Percentiles rank a stretch among this genome's conserved stretches.
Evolutionary conservation across 2,888 invertebrate species (phyloP).

Genomic region (Lepidochrysops patricia): DNA sequence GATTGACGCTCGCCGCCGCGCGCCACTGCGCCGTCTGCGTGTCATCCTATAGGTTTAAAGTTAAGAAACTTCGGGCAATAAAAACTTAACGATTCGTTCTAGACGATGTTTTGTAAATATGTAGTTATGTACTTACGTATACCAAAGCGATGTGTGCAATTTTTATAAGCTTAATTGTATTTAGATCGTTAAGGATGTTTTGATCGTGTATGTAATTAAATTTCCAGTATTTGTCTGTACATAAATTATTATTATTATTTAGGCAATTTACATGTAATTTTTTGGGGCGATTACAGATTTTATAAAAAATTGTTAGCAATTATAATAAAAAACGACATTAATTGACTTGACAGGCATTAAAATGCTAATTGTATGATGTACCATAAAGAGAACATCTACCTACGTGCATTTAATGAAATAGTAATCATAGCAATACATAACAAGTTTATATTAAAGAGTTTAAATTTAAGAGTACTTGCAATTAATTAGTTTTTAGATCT

Average conservation of each 20-base stretch:
- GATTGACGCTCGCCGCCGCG: conserved; percentile 34
- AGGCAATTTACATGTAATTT: conserved; percentile 28
- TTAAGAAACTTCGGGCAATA: conserved; percentile 63
- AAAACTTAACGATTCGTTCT: conserved; percentile 52
- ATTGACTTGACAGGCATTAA: no score
- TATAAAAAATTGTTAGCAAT: no score
- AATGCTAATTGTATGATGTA: no score
- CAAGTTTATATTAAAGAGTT: no score
- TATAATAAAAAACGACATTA: neutral
- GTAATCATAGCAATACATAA: no score
- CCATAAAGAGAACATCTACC: no score
- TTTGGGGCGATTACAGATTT: conserved; percentile 23
- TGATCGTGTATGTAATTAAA: conserved; percentile 41
- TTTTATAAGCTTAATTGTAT: conserved; percentile 69
- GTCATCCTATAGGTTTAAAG: conserved; percentile 23
- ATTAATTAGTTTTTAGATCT: neutral
- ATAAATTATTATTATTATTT: conserved; percentile 27
- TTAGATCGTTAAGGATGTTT: conserved; percentile 41
- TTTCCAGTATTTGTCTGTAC: conserved; percentile 32
- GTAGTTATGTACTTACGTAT: conserved; percentile 71
- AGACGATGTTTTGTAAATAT: conserved; percentile 59
- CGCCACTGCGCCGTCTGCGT: conserved; percentile 11
- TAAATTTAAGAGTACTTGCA: no score
- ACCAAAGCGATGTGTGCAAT: conserved; percentile 75
- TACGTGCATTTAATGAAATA: no score